Base-by-base conservation (phyloP, 2,797 vertebrate genomes). In the Eulemur rubriventer region DNA sequence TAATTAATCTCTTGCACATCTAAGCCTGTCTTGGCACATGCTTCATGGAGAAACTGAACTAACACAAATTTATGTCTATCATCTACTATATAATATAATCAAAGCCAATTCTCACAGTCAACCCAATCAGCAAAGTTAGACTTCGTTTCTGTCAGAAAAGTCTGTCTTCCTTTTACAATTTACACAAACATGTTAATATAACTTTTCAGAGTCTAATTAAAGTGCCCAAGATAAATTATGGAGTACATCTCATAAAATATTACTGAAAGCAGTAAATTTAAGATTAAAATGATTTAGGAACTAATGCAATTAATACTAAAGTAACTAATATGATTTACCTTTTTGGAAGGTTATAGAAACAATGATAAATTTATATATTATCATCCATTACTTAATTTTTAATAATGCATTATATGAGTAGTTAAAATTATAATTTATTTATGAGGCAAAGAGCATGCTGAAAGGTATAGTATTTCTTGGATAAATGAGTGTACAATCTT, bases 361-460 rank as follows among this genome's bases (percentile, higher is more conserved):
- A 79, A 63, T 65, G 28, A 91, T 79, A 94, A 81, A 46, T 85
- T 26, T 59, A 79, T 59, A 65, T 18, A 18, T 43, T 78, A 24
- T 75, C 75, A 52, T 38, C 65, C 26, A 72, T 91, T 95, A 89
- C 14, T 78, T 94, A 76, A 76, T 57, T 91, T 89, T 96, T 84
- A 95, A 48, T 86, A 89, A 86, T 89, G 18, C 4, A 88, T 87
- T 83, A 16, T 28, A 61, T 83, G 69, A 43, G 5, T 76, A 61
- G 17, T 70, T 96, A 86, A 96, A 89, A 95, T 69, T 87, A 38
- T 89, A 78, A 88, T 67, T 95, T 91, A 88, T 84, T 75, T 89
- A 73, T 85, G 65, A 89, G 18, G 6, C 18, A 92, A 89, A 89
- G 41, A 79, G 9, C 13, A 83, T 73, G 41, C 26, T 43, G 73